phyloP scores from a whole-genome alignment of 2,888 invertebrate species.

The Rambutsinella grinnellia region DNA sequence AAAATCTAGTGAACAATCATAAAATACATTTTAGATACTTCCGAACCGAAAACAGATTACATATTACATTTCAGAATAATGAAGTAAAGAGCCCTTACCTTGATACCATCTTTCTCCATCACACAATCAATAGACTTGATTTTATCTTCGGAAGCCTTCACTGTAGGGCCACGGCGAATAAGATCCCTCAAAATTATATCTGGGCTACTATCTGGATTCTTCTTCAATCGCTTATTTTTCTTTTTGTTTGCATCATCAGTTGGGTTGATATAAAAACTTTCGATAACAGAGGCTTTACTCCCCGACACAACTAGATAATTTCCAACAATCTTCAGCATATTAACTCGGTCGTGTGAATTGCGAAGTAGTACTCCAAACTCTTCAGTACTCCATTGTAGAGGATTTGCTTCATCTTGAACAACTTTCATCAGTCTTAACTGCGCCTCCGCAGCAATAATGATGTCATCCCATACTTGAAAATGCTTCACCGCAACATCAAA shows the following conservation, averaged over 20 bases:
- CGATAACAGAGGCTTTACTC: slow-evolving; percentile 71
- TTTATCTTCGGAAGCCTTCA: slow-evolving; percentile 68
- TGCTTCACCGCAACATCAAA: slow-evolving; percentile 83
- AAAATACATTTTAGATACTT: slow-evolving; percentile 16
- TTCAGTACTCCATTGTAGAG: slow-evolving; percentile 52
- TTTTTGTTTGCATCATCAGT: slow-evolving; percentile 81
- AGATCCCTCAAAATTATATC: slow-evolving; percentile 59
- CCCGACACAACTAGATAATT: slow-evolving; percentile 56
- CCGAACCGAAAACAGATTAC: neutral
- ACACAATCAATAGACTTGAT: slow-evolving; percentile 79
- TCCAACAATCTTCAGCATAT: slow-evolving; percentile 48
- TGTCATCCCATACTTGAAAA: slow-evolving; percentile 59
- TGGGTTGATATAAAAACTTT: slow-evolving; percentile 84
- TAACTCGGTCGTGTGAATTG: slow-evolving; percentile 57
- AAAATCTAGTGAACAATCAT: slow-evolving; percentile 51
- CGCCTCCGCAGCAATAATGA: slow-evolving; percentile 61
- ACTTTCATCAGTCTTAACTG: slow-evolving; percentile 57
- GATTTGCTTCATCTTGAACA: slow-evolving; percentile 40
- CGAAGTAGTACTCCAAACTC: slow-evolving; percentile 62
- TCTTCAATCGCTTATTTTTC: slow-evolving; percentile 83
- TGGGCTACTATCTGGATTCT: slow-evolving; percentile 71
- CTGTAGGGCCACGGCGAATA: slow-evolving; percentile 55
- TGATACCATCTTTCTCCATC: slow-evolving; percentile 80
- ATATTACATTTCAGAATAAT: slow-evolving; percentile 25
- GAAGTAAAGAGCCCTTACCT: slow-evolving; percentile 69